Evolutionary conservation across 2,888 invertebrate genomes (phyloP).

Genomic region (Lasius platythorax): DNA sequence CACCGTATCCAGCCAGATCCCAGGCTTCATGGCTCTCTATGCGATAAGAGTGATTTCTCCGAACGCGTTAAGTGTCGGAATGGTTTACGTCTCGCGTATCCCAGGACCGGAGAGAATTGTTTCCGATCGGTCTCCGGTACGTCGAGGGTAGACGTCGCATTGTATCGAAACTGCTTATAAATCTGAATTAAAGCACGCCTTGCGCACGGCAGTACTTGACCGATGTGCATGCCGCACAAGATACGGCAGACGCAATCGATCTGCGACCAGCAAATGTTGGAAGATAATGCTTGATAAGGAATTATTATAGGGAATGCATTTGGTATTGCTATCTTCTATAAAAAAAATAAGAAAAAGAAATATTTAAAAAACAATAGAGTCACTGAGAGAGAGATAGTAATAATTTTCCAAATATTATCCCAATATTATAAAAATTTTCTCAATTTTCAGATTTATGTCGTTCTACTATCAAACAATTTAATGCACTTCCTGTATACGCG

Average conservation of each 20-base stretch:
- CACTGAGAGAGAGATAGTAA: background rate
- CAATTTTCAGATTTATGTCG: background rate
- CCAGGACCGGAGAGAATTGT: constrained; percentile 52
- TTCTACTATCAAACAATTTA: background rate
- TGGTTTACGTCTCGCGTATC: constrained; percentile 68
- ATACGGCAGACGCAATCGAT: background rate
- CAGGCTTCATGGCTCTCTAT: constrained; percentile 25
- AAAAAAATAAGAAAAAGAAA: constrained; percentile 6
- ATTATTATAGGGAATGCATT: background rate
- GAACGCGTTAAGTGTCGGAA: constrained; percentile 45
- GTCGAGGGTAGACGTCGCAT: constrained; percentile 45
- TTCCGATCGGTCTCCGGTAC: constrained; percentile 53
- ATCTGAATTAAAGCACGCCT: constrained; percentile 66
- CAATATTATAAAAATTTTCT: background rate
- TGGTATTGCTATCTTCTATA: background rate
- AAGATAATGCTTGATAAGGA: background rate
- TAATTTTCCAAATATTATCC: background rate
- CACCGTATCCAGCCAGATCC: constrained; percentile 41
- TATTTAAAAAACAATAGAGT: background rate
- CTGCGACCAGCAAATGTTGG: background rate
- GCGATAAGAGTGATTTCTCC: constrained; percentile 52
- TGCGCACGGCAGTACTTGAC: constrained; percentile 9
- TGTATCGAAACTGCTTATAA: constrained; percentile 48
- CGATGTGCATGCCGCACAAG: background rate
- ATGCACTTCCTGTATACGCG: constrained; percentile 1